These are phyloP conservation scores for Dioctria linearis DNA, from an alignment of 2,888 invertebrate species.

Conservation along the genomic window DNA sequence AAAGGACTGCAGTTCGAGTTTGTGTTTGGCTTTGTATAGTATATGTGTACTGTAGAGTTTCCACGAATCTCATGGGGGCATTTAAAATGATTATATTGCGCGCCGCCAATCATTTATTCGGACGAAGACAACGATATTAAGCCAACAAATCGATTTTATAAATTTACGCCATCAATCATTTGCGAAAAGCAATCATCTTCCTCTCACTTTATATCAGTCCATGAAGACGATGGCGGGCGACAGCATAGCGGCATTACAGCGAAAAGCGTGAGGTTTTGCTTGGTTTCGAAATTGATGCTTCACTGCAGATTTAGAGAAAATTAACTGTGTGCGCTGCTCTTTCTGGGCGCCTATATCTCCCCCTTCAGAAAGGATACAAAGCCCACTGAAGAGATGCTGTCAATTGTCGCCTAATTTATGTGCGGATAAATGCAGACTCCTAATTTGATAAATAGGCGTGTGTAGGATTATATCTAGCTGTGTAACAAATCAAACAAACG, in stretches of 20 bases:
- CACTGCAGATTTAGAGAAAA: constrained; percentile 15
- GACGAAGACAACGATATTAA: constrained; percentile 6
- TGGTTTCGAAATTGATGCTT: constrained; percentile 1
- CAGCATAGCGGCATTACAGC: not conserved
- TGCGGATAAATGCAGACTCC: constrained; percentile 27
- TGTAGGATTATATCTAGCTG: constrained; percentile 3
- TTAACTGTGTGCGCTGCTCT: constrained; percentile 12
- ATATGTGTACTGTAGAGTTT: too few relatives aligned
- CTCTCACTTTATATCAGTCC: not conserved
- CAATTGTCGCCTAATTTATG: constrained; percentile 48
- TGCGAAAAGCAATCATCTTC: constrained; percentile 42
- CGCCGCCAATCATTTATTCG: constrained; percentile 3
- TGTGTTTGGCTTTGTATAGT: too few relatives aligned
- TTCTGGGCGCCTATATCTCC: not conserved
- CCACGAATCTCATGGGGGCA: not conserved
- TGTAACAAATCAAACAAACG: not conserved
- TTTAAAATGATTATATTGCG: not conserved
- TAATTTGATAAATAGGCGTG: constrained; percentile 42
- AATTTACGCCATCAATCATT: constrained; percentile 45
- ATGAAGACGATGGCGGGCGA: too few relatives aligned
- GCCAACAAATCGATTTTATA: constrained; percentile 33
- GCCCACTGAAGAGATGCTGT: constrained; percentile 15
- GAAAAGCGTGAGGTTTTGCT: not conserved
- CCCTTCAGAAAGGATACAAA: constrained; percentile 21
- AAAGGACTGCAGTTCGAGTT: not conserved